Conservation (phyloP, 2,797 vertebrate genomes). For the Diceros bicornis region DNA sequence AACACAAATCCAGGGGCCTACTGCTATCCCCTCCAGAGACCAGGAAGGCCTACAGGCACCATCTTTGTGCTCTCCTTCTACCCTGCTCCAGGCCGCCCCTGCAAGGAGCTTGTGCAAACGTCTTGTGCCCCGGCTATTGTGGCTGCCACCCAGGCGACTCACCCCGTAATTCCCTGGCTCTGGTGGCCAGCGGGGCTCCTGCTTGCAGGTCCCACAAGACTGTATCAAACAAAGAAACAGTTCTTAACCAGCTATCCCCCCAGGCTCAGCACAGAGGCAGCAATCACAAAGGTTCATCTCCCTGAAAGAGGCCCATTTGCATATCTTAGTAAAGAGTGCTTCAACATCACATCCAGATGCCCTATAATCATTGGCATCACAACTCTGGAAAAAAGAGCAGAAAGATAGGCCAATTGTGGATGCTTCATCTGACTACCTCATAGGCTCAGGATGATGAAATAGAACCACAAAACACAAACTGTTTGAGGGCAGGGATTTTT, state of each 20-base stretch:
- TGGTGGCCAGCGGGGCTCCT: not conserved
- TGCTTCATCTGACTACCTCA: not conserved
- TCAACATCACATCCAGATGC: not conserved
- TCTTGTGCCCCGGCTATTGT: not conserved
- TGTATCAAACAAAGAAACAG: not conserved
- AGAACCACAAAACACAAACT: not conserved
- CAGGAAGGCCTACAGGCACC: not conserved
- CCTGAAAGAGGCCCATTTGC: not conserved
- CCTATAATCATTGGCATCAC: not conserved
- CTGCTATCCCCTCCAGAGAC: not conserved
- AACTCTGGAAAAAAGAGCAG: not conserved
- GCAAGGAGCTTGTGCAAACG: not conserved
- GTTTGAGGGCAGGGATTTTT: not conserved
- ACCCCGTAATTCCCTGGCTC: not conserved
- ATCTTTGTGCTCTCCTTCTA: not conserved
- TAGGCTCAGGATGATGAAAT: not conserved
- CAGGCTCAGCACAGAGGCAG: not conserved
- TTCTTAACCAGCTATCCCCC: not conserved
- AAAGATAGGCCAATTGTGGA: not conserved
- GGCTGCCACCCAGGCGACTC: not conserved
- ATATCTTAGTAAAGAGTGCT: not conserved
- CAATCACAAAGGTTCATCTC: not conserved
- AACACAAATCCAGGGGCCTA: not conserved
- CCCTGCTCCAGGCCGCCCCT: not conserved
- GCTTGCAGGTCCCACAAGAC: not conserved